Conservation (phyloP, 1,140 invertebrate genomes). For the Drosophila kurseongensis region DNA sequence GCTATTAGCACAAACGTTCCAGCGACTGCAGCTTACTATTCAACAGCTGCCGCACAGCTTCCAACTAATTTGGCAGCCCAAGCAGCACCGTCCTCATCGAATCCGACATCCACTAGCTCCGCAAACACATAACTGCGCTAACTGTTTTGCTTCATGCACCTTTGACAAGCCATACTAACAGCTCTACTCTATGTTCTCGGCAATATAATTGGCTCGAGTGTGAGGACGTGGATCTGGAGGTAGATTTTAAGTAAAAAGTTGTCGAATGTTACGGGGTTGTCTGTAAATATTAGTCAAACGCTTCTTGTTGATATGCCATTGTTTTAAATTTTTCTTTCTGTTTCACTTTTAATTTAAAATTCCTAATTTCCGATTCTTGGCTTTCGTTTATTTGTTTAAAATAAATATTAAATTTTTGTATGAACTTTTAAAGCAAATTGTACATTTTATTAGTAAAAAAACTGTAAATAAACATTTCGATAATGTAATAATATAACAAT, state of each 20-base stretch:
- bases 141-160: slow-evolving; percentile 47
- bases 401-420: slow-evolving; percentile 61
- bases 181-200: slow-evolving; percentile 51
- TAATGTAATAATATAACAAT: slow-evolving; percentile 73
- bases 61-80: slow-evolving; percentile 66
- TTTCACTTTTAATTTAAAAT: slow-evolving; percentile 55
- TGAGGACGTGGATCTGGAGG: slow-evolving; percentile 46
- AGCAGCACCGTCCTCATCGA: slow-evolving; percentile 58
- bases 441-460: slow-evolving; percentile 78
- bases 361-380: slow-evolving; percentile 46
- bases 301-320: slow-evolving; percentile 80
- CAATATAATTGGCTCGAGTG: slow-evolving; percentile 61
- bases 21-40: slow-evolving; percentile 67
- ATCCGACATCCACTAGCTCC: slow-evolving; percentile 56
- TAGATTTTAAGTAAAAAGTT: slow-evolving; percentile 70
- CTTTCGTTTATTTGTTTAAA: slow-evolving; percentile 72
- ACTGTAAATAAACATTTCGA: slow-evolving; percentile 82
- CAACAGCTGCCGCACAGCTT: slow-evolving; percentile 66
- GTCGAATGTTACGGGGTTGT: slow-evolving; percentile 65
- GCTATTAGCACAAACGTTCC: slow-evolving; percentile 80
- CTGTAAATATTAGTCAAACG: slow-evolving; percentile 82
- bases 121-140: slow-evolving; percentile 64
- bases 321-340: slow-evolving; percentile 57
- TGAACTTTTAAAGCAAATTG: slow-evolving; percentile 77
- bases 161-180: slow-evolving; percentile 70